Evolutionary conservation across 1,140 invertebrate species (phyloP), one percentile per base, ranked within the genome.

Genomic region (Drosophila pectinifera): DNA sequence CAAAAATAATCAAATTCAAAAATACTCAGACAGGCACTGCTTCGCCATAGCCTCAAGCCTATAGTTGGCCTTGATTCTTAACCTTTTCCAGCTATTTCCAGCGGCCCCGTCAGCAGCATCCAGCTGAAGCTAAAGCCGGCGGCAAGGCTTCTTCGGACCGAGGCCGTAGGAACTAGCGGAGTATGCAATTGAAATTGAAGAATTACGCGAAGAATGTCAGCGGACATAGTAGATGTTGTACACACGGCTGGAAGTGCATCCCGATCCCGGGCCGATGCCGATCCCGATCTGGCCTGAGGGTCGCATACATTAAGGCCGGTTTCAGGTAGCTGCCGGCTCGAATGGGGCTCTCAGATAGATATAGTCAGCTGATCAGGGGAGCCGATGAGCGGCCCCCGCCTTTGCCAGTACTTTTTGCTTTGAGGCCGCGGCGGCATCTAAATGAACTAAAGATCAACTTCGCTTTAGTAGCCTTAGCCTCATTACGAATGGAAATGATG

Each of bases 401-500:
- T 79, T 65, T 48, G 36, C 49, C 49, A 53, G 14, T 53, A 20
- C 18, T 36, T 58, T 51, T 34, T 36, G 26, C 67, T 48, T 49
- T 43, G 59, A 65, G 58, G 74, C 63, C 68, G 64, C 69, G 84
- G 77, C 84, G 84, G 84, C 84, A 88, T 88, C 84, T 89, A 88
- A 88, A 88, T 88, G 84, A 88, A 88, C 85, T 89, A 68, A 57
- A 84, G 77, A 88, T 89, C 80, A 63, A 88, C 80, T 88, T 80
- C 76, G 82, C 77, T 89, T 90, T 78, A 80, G 85, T 72, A 89
- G 84, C 84, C 80, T 74, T 79, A 79, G 85, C 85, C 85, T 89
- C 84, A 89, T 89, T 89, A 89, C 84, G 84, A 89, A 89, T 89
- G 84, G 84, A 89, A 89, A 89, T 89, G 84, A 89, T 89, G 84